Base-by-base conservation (phyloP, 2,797 vertebrate genomes). In the Orientallactaga sibirica region DNA sequence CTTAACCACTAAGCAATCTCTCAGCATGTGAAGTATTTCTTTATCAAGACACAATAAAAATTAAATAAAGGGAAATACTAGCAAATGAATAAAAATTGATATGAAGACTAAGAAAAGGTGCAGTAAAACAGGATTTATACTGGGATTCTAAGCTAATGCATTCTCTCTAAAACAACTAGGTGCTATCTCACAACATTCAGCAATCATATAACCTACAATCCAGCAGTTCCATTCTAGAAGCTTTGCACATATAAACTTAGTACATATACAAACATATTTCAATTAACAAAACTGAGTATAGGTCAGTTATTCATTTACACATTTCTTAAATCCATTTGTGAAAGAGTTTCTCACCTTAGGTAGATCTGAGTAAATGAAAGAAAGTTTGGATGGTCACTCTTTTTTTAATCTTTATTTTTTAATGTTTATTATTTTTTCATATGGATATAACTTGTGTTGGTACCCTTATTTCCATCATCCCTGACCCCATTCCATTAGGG, bases 11-110 rank as follows among this genome's bases (percentile, higher is more conserved):
- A 48, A 48, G 43, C 43, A 5, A 48, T 48, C 43, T 48, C 43
- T 48, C 43, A 48, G 43, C 43, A 5, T 48, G 8, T 48, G 43
- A 48, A 78, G 0, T 70, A 77, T 77, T 41, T 84, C 33, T 68
- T 77, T 75, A 48, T n/a, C 1, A 79, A 27, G 29, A 29, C n/a
- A 4, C 8, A 76, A 29, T 27, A 70, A 62, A 6, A 14, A 43
- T 71, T 80, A 76, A 66, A 27, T n/a, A n/a, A 52, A 87, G 37
- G 15, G 89, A 78, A 77, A 52, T 83, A 80, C 61, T 85, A 80
- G 55, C 33, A 73, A 64, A 84, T 83, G 70, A 80, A 8, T 64
- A 33, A 93, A 64, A n/a, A 68, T 73, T 61, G 7, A 70, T 85
- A 70, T 58, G 55, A 76, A 93, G 7, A 1, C 41, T 68, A 78